These are phyloP conservation scores for Drosophila birchii DNA, from an alignment of 2,888 invertebrate species.

Conservation along the genomic window DNA sequence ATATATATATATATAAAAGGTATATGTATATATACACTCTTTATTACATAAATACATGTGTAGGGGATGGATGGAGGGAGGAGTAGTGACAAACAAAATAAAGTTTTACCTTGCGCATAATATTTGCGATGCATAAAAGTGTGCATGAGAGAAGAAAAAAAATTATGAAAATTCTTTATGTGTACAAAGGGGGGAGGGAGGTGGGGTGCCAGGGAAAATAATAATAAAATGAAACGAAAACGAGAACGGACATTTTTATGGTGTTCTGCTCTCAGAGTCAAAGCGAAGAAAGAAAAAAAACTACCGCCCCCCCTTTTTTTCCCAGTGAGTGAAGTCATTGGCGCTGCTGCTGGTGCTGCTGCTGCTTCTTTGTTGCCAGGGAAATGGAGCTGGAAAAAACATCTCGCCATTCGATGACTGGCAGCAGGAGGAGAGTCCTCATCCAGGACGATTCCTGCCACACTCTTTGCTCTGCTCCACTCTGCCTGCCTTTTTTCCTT, in stretches of 20 bases:
- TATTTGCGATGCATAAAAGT: constrained; percentile 46
- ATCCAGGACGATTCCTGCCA: not conserved
- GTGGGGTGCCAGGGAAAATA: constrained; percentile 4
- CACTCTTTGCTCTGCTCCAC: not conserved
- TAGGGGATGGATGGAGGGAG: not conserved
- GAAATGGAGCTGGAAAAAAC: constrained; percentile 40
- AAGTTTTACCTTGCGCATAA: constrained; percentile 43
- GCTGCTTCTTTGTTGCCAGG: constrained; percentile 37
- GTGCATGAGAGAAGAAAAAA: constrained; percentile 11
- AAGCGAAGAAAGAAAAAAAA: constrained; percentile 16
- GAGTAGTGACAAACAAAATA: constrained; percentile 30
- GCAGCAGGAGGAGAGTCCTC: constrained; percentile 13
- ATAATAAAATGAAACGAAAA: constrained; percentile 55
- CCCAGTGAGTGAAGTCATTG: constrained; percentile 31
- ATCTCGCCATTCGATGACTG: constrained; percentile 31
- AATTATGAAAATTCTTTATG: constrained; percentile 49
- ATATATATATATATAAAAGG: not conserved
- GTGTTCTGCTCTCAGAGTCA: constrained; percentile 21
- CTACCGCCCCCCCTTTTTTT: constrained; percentile 9
- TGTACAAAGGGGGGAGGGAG: constrained; percentile 15
- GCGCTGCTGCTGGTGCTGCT: constrained; percentile 19
- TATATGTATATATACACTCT: not conserved
- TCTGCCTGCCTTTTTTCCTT: not conserved
- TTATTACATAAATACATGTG: constrained; percentile 29
- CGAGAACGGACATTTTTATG: constrained; percentile 51